Evolutionary conservation across 1,140 invertebrate species (phyloP).

Genomic region (Theocolax elegans): DNA sequence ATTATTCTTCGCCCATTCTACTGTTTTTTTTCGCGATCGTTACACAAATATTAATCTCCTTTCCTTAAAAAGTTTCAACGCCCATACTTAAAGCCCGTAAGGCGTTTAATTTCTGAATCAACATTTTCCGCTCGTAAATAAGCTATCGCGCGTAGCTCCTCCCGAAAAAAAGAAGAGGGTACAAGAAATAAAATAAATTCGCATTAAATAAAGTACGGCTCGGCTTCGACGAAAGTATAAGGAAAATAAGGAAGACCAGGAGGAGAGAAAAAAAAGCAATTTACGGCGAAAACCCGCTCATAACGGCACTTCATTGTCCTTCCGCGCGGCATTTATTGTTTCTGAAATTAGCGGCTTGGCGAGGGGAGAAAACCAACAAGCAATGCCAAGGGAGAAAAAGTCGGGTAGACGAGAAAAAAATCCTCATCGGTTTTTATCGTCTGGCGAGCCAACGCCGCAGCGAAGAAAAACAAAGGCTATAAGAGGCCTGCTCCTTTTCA

Average conservation of each 20-base stretch:
- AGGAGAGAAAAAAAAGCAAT: conserved; percentile 32
- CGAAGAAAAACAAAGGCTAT: conserved; percentile 19
- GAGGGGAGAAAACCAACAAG: conserved; percentile 25
- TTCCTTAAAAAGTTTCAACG: conserved; percentile 13
- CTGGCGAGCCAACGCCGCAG: not conserved
- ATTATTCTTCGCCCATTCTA: conserved; percentile 30
- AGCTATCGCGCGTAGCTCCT: not conserved
- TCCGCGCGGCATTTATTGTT: conserved; percentile 38
- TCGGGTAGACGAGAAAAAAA: not conserved
- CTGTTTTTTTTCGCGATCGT: conserved; percentile 28
- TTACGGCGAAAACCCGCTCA: conserved; percentile 35
- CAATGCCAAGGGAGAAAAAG: too few species aligned
- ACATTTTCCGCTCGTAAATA: conserved; percentile 39
- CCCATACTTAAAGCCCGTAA: not conserved
- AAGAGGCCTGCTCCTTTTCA: conserved; percentile 26
- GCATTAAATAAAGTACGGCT: conserved; percentile 27
- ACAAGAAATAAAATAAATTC: conserved; percentile 35
- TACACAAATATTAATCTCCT: conserved; percentile 41
- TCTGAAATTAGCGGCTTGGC: conserved; percentile 37
- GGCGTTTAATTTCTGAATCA: conserved; percentile 37
- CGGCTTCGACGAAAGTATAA: conserved; percentile 9
- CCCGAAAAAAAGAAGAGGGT: not conserved
- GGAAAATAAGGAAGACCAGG: conserved; percentile 9
- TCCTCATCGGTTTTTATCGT: conserved; percentile 22
- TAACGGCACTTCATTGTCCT: conserved; percentile 36